Evolutionary conservation across 2,113 vertebrate species (phyloP), one percentile per base, ranked within the genome.

Genomic region (Nibea albiflora): DNA sequence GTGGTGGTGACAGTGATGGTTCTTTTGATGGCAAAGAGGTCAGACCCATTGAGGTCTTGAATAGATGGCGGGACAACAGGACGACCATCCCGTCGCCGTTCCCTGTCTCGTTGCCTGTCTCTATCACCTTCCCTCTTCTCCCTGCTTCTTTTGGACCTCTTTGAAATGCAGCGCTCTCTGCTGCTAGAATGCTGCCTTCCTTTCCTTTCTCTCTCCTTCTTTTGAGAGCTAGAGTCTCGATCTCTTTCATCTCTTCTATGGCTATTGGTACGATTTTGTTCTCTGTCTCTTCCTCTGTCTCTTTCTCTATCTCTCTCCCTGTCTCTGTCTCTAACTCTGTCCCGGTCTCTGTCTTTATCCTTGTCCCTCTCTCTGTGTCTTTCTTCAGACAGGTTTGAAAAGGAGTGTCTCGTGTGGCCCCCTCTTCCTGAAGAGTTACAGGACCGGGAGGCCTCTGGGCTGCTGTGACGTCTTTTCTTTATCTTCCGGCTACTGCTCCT

Each of bases 21-120:
- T n/a, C 97, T 93, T 69, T 98, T 98, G 82, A 98, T 98, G 73
- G 97, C 96, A 14, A 98, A 97, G 0, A 98, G 95, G 11, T 98
- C 97, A 0, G 97, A 95, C n/a, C 97, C 96, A 1, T 96, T 98
- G 2, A 98, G 96, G 78, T 98, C 97, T 81, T 98, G 97, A 84
- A 98, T 97, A 1, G 97, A 98, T 0, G 97, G 97, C 0, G 97
- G 97, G 44, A 98, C 96, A 0, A 97, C 97, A 0, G 96, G 94
- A 0, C 97, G 93, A 0, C 94, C 92, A 3, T 97, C 95, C 44
- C 95, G 77, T 22, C 92, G 77, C 5, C 96, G 79, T 0, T 94
- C 94, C 46, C 91, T 85, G 26, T 94, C 94, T 0, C 90, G 87
- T 1, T 94, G 92, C 4, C 90, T 65, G 11, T 89, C 90, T 17